Evolutionary conservation across 2,797 vertebrate species (phyloP).

Genomic region (Synanceia verrucosa): DNA sequence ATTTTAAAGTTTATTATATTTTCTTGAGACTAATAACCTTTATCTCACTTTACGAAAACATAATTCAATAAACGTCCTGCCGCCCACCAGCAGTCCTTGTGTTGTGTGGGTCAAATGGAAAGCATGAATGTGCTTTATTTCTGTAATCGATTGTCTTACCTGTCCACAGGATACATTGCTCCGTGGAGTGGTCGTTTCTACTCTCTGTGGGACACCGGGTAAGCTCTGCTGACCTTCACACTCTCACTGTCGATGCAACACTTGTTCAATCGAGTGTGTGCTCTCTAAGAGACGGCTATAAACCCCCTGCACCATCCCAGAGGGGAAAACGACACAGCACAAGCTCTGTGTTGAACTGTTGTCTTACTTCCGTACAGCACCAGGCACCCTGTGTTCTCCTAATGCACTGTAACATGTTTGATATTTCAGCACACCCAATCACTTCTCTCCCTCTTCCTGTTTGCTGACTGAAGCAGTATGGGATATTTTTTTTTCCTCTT

Average conservation of each 20-base stretch:
- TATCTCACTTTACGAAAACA: background rate
- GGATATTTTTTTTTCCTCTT: conserved; percentile 6
- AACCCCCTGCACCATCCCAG: conserved; percentile 26
- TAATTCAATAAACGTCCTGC: background rate
- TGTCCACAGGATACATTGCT: conserved; percentile 92
- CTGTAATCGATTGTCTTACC: conserved; percentile 40
- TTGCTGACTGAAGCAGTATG: conserved; percentile 62
- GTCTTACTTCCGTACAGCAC: conserved; percentile 43
- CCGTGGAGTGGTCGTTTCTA: conserved; percentile 99
- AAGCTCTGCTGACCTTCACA: conserved; percentile 78
- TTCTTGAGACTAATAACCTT: background rate
- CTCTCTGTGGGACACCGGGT: conserved; percentile 99
- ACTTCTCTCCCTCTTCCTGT: conserved; percentile 8
- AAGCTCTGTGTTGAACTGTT: conserved; percentile 28
- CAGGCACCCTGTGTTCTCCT: conserved; percentile 32
- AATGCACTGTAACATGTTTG: conserved; percentile 39
- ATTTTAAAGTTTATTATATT: background rate
- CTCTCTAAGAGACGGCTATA: conserved; percentile 29
- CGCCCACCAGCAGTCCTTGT: background rate
- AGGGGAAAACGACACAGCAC: conserved; percentile 13
- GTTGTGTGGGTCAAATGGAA: background rate
- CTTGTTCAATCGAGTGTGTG: conserved; percentile 51
- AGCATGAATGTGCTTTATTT: background rate
- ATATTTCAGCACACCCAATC: conserved; percentile 52
- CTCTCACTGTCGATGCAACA: conserved; percentile 33